These are phyloP conservation scores for Megaustenia siamemsis DNA, from an alignment of 2,888 invertebrate genomes.

Conservation along the genomic window DNA sequence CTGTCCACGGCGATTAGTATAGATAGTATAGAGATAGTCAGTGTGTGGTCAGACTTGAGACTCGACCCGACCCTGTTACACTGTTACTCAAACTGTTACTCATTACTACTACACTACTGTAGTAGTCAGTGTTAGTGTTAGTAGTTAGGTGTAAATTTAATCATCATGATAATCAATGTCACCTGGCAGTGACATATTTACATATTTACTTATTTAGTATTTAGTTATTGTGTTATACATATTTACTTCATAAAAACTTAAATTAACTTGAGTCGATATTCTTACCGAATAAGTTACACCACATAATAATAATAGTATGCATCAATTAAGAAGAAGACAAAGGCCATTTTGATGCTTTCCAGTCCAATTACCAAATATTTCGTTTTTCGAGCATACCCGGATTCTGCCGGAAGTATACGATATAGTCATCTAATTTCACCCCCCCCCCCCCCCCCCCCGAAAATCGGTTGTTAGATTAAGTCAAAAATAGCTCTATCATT, in stretches of 20 bases:
- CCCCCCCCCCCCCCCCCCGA: no score
- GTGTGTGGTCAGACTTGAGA: no score
- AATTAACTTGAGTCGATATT: not conserved
- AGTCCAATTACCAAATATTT: conserved; percentile 33
- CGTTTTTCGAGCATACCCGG: conserved; percentile 1
- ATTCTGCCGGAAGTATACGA: conserved; percentile 39
- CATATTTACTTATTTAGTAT: not conserved
- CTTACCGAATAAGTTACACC: not conserved
- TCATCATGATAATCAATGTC: not conserved
- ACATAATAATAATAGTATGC: not conserved
- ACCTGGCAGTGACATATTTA: not conserved
- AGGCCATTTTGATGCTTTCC: conserved; percentile 8
- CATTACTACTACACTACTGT: no score
- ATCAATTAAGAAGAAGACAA: conserved; percentile 19
- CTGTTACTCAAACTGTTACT: no score
- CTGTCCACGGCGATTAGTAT: no score
- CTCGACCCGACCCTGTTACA: no score
- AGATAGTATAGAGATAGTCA: no score
- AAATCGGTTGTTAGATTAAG: no score
- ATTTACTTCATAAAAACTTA: not conserved
- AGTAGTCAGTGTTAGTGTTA: not conserved
- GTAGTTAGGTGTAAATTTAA: not conserved
- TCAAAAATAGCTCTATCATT: no score
- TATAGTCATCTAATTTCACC: not conserved
- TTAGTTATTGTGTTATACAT: not conserved